Percentiles rank a stretch among this genome's conserved stretches.
Evolutionary conservation across 2,797 vertebrate genomes (phyloP).

Genomic region (Ctenochaetus hawaiiensis): DNA sequence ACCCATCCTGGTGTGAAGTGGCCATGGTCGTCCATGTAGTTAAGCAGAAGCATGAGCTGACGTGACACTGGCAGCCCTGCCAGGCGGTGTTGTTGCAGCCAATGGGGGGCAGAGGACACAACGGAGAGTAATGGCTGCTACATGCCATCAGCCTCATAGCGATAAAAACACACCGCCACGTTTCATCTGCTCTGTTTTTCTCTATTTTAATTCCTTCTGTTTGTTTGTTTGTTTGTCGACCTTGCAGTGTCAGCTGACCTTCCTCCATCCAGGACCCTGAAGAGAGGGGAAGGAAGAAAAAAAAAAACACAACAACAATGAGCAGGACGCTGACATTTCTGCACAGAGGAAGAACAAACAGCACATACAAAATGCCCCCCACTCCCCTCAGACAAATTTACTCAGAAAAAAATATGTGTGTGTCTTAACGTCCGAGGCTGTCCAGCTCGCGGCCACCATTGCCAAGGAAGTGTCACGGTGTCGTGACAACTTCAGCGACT

Average conservation of each 20-base stretch:
- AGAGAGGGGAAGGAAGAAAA: conserved; percentile 50
- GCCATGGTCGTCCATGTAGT: conserved; percentile 62
- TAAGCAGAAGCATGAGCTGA: conserved; percentile 75
- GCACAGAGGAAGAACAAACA: conserved; percentile 74
- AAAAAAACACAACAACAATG: conserved; percentile 45
- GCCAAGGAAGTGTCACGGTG: conserved; percentile 86
- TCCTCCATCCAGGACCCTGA: conserved; percentile 77
- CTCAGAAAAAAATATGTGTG: conserved; percentile 70
- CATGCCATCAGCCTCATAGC: conserved; percentile 72
- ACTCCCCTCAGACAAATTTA: conserved; percentile 76
- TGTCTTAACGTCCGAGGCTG: conserved; percentile 76
- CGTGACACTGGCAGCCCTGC: conserved; percentile 76
- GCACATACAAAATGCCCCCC: conserved; percentile 61
- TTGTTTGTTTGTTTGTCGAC: conserved; percentile 86
- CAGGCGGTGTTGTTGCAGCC: conserved; percentile 77
- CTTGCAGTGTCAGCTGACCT: conserved; percentile 86
- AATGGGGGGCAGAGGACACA: conserved; percentile 85
- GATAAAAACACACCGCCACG: conserved; percentile 66
- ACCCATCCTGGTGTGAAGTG: conserved; percentile 62
- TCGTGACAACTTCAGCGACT: conserved; percentile 84
- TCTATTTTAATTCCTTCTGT: conserved; percentile 83
- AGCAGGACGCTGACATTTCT: conserved; percentile 77
- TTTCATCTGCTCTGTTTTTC: conserved; percentile 78
- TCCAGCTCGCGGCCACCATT: conserved; percentile 72
- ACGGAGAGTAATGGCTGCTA: conserved; percentile 76